A percentile compares a stretch with the other conserved stretches of the same genome.
Conservation (phyloP, 1,140 invertebrate genomes). For the Lepidurus apus region DNA sequence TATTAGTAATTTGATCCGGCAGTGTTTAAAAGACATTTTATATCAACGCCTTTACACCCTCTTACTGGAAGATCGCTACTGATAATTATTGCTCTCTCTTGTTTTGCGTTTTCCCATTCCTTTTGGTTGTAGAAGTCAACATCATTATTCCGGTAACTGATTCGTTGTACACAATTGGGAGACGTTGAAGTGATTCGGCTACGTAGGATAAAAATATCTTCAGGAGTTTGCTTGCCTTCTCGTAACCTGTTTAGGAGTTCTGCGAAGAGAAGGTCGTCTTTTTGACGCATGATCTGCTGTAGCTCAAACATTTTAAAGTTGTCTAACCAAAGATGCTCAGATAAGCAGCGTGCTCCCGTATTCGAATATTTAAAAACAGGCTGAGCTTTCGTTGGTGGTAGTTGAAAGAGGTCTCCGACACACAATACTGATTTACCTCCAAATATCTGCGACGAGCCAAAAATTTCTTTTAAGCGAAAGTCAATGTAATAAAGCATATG, state of each 20-base stretch:
- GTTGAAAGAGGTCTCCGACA: not conserved
- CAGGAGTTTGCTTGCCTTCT: not conserved
- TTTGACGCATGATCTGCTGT: not conserved
- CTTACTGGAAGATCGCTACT: not conserved
- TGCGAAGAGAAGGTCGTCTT: not conserved
- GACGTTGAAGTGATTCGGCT: not conserved
- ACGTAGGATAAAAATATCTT: not conserved
- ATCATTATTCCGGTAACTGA: not conserved
- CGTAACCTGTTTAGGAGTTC: not conserved
- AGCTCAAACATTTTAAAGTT: not conserved
- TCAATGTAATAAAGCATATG: not conserved
- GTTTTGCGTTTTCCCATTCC: not conserved
- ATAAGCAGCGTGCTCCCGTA: not conserved
- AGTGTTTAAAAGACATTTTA: not conserved
- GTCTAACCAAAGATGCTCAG: not conserved
- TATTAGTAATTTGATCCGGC: not conserved
- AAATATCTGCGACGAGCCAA: not conserved
- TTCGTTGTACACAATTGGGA: not conserved
- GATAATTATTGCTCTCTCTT: constrained; percentile 1
- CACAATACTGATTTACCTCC: not conserved
- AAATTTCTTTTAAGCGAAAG: constrained; percentile 7
- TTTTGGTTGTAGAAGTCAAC: not conserved
- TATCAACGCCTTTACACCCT: not conserved
- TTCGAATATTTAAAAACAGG: not conserved
- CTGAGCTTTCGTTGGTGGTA: not conserved